Evolutionary conservation across 2,888 invertebrate species (phyloP), one percentile per base, ranked within the genome.

Genomic region (Drosophila diplacantha): DNA sequence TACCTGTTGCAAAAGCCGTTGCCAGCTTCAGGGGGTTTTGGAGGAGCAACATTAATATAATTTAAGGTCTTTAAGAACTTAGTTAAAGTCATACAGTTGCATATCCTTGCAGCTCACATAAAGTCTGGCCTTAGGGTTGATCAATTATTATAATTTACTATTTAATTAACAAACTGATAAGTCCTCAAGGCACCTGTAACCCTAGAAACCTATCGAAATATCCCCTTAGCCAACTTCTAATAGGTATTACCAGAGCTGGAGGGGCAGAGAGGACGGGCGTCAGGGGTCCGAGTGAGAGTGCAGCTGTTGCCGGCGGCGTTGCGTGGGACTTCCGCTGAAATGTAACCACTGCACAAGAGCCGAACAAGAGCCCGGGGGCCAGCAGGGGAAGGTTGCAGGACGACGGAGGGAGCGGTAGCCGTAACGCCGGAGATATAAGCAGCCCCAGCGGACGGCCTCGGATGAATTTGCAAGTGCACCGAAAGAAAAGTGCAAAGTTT

Each of bases 261-360:
- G 18, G 39, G 46, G 18, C 16, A 18, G 9, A 7, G 37, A 8
- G n/a, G 24, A 22, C 12, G 34, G 8, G 44, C 20, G 22, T 9
- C 46, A 31, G 34, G 16, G 35, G 49, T 5, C 43, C 43, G 43
- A 58, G 58, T 54, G 69, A 54, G 72, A 56, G 66, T 78, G 81
- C 78, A 83, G 78, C 83, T 79, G 78, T 81, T 79, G 78, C 78
- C 83, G 73, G 65, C 62, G 83, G 78, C 78, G 67, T 83, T 83
- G 78, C 83, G 77, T 82, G 82, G 77, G 78, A 79, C 78, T 83
- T 79, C 78, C 78, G 78, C 67, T 79, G 83, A 83, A 79, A 81
- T 81, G 83, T 83, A 79, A 79, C 78, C 78, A 78, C 83, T 83
- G 78, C 73, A 74, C 37, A 64, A 37, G 56, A 16, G 44, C 24